Percentiles rank a stretch among this genome's conserved stretches.
phyloP scores from a whole-genome alignment of 1,140 invertebrate species.

The Meloidogyne exigua region DNA sequence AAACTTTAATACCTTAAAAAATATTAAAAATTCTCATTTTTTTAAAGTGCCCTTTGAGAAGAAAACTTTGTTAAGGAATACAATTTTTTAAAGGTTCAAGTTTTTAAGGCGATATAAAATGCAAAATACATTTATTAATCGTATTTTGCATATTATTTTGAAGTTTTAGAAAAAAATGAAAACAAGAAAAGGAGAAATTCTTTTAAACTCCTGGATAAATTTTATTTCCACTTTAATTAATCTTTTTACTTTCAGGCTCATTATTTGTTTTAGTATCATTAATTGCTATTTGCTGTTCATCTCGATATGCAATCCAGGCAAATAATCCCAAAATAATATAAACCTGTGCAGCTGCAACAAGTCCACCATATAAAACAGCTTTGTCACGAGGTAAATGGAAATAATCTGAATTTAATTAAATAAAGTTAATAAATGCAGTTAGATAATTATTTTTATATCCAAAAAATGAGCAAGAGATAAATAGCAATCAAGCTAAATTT shows the following conservation, averaged over 20 bases:
- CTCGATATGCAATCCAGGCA: constrained; percentile 45
- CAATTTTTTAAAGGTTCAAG: background rate
- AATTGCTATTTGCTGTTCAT: constrained; percentile 31
- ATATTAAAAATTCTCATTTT: background rate
- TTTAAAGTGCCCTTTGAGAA: background rate
- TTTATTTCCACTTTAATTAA: background rate
- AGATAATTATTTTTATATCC: background rate
- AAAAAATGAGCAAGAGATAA: background rate
- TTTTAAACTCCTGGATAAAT: background rate
- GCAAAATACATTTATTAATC: background rate
- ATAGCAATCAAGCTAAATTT: background rate
- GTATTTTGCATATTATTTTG: background rate
- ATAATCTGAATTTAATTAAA: constrained; percentile 27
- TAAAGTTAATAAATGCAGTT: too few species aligned
- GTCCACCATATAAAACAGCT: constrained; percentile 45
- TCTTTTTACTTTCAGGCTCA: background rate
- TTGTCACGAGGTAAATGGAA: constrained; percentile 35
- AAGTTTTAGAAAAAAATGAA: background rate
- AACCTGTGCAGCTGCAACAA: constrained; percentile 35
- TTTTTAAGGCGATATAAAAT: background rate
- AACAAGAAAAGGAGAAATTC: too few species aligned
- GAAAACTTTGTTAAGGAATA: background rate
- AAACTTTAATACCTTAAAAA: background rate
- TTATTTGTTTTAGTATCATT: background rate
- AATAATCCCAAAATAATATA: constrained; percentile 42